A percentile compares a stretch with the other conserved stretches of the same genome.
These are phyloP conservation scores for Hylaeus volcanicus DNA, from an alignment of 1,140 invertebrate genomes.

Conservation along the genomic window DNA sequence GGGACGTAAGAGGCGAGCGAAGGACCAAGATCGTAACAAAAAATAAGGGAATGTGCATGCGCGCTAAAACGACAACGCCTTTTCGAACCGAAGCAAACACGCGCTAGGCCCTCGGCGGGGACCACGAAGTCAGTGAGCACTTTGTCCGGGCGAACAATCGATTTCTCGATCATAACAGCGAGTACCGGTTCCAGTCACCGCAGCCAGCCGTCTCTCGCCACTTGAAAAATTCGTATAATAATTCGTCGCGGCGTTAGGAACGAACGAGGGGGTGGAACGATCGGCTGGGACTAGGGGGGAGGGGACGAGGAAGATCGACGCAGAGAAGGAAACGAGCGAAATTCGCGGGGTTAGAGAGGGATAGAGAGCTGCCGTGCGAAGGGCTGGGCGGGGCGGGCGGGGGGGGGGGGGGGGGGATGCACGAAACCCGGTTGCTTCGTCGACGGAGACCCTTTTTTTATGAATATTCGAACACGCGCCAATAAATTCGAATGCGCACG, in stretches of 20 bases:
- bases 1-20: background rate
- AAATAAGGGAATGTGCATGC: background rate
- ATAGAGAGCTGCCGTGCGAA: too few species aligned
- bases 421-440: conserved; percentile 47
- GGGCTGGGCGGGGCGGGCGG: conserved; percentile 1
- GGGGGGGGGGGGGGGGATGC: conserved; percentile 15
- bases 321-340: background rate
- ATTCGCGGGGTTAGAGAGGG: background rate
- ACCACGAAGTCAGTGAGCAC: conserved; percentile 71
- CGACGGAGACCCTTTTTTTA: conserved; percentile 69
- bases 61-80: background rate
- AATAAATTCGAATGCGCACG: conserved; percentile 79
- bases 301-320: background rate
- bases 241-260: conserved; percentile 49
- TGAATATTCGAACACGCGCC: conserved; percentile 80
- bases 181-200: conserved; percentile 42
- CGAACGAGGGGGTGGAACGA: conserved; percentile 37
- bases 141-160: conserved; percentile 75
- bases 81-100: background rate
- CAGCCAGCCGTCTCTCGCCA: conserved; percentile 46
- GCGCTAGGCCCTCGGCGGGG: conserved; percentile 33
- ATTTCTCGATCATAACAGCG: conserved; percentile 72
- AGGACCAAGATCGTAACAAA: too few species aligned
- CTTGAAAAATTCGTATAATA: conserved; percentile 64
- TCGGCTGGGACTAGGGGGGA: background rate